phyloP scores from a whole-genome alignment of 2,113 vertebrate genomes.

The Chloropsis cyanopogon region DNA sequence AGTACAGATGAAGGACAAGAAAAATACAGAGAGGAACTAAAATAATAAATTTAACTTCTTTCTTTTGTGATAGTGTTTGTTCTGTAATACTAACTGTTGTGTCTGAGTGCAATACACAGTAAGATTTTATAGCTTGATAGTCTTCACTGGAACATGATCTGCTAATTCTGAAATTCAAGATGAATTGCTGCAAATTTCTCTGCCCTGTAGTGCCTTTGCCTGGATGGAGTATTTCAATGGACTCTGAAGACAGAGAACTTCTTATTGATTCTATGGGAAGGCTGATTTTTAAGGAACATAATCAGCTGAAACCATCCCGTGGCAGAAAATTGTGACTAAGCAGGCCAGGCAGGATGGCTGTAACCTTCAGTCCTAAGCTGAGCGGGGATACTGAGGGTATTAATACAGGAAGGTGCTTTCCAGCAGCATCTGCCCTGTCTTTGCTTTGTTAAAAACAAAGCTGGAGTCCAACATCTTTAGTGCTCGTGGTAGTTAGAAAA shows the following conservation, averaged over 20 bases:
- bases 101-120: background rate
- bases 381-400: background rate
- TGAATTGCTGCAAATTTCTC: rapidly evolving
- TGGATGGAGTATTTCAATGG: background rate
- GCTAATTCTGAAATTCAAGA: background rate
- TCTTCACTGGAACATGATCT: background rate
- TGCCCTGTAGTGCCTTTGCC: background rate
- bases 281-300: background rate
- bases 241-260: background rate
- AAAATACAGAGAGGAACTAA: background rate
- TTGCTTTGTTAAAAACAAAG: background rate
- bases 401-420: background rate
- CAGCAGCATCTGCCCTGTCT: background rate
- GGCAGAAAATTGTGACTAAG: background rate
- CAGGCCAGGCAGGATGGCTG: background rate
- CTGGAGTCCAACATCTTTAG: background rate
- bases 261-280: background rate
- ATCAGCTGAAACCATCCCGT: background rate
- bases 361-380: background rate
- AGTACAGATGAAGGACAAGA: slow-evolving; percentile 72
- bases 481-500: background rate
- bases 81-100: background rate
- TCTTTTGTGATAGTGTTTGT: background rate
- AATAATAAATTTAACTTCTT: background rate
- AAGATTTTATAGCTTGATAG: background rate